A percentile compares a stretch with the other conserved stretches of the same genome.
Conservation (phyloP, 2,888 invertebrate genomes). For the Drosophila birchii region DNA sequence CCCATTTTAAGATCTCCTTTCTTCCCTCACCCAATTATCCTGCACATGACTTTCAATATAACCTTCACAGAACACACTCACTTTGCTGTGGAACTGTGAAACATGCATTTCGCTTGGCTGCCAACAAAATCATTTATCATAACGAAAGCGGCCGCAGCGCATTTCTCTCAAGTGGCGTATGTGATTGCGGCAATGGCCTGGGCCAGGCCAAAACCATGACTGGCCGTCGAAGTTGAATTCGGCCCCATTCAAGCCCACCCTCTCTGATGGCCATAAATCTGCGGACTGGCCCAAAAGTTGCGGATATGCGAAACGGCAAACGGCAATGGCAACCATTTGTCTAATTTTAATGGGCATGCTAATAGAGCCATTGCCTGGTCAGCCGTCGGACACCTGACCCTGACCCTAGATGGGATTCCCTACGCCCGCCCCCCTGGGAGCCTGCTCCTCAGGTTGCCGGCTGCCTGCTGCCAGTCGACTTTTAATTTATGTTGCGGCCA, state of each 20-base stretch:
- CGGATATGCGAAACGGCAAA: slow-evolving; percentile 75
- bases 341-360: slow-evolving; percentile 82
- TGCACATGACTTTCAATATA: slow-evolving; percentile 61
- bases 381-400: slow-evolving; percentile 67
- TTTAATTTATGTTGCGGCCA: slow-evolving; percentile 77
- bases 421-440: not conserved
- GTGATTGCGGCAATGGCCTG: slow-evolving; percentile 67
- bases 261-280: slow-evolving; percentile 68
- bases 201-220: slow-evolving; percentile 25
- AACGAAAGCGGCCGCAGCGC: slow-evolving; percentile 62
- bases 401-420: slow-evolving; percentile 13
- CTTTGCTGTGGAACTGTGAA: slow-evolving; percentile 16
- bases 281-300: slow-evolving; percentile 56
- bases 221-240: slow-evolving; percentile 12
- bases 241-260: not conserved
- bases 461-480: slow-evolving; percentile 41
- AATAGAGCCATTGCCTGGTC: slow-evolving; percentile 78
- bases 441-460: slow-evolving; percentile 19
- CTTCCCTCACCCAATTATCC: slow-evolving; percentile 47
- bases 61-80: slow-evolving; percentile 68
- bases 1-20: not conserved
- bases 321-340: slow-evolving; percentile 76
- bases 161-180: slow-evolving; percentile 72
- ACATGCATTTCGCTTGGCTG: slow-evolving; percentile 28
- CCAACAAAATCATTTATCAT: slow-evolving; percentile 78